Percentiles rank a stretch among this genome's conserved stretches.
phyloP scores from a whole-genome alignment of 1,140 invertebrate genomes.

The Ericerus pela region DNA sequence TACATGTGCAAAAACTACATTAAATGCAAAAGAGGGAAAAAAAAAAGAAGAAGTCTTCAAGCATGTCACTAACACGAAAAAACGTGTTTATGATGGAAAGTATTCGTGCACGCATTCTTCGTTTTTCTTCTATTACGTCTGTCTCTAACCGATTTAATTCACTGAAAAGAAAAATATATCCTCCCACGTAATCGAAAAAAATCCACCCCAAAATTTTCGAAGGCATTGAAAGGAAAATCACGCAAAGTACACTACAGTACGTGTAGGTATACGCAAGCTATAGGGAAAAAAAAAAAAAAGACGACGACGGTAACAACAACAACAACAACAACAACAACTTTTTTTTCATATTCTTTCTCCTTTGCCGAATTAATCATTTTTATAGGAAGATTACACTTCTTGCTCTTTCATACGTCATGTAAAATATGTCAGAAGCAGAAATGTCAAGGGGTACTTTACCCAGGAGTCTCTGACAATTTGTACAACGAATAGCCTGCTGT shows the following conservation, averaged over 20 bases:
- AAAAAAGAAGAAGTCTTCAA: not conserved
- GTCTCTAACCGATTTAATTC: slow-evolving; percentile 10
- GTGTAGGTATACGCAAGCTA: too few relatives aligned
- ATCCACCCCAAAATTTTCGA: slow-evolving; percentile 5
- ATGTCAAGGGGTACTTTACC: slow-evolving; percentile 11
- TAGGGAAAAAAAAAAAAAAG: too few relatives aligned
- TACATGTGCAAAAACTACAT: not conserved
- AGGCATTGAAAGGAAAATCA: slow-evolving; percentile 10
- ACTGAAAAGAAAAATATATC: slow-evolving; percentile 12
- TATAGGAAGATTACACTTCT: slow-evolving; percentile 10
- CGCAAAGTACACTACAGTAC: not conserved
- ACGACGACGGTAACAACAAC: not conserved
- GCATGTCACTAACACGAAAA: not conserved
- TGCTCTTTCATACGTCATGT: slow-evolving; percentile 10
- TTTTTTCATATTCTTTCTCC: too few relatives aligned
- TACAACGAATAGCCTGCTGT: not conserved
- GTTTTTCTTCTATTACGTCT: too few relatives aligned
- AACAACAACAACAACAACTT: too few relatives aligned
- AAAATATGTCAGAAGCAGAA: slow-evolving; percentile 10
- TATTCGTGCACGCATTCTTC: slow-evolving; percentile 8
- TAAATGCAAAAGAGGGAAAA: not conserved
- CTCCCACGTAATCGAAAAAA: slow-evolving; percentile 10
- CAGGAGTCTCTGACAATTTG: slow-evolving; percentile 6
- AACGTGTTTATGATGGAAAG: slow-evolving; percentile 8
- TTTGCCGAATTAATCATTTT: slow-evolving; percentile 11